Evolutionary conservation across 2,797 vertebrate species (phyloP).

Genomic region (Enteromius viviparus): DNA sequence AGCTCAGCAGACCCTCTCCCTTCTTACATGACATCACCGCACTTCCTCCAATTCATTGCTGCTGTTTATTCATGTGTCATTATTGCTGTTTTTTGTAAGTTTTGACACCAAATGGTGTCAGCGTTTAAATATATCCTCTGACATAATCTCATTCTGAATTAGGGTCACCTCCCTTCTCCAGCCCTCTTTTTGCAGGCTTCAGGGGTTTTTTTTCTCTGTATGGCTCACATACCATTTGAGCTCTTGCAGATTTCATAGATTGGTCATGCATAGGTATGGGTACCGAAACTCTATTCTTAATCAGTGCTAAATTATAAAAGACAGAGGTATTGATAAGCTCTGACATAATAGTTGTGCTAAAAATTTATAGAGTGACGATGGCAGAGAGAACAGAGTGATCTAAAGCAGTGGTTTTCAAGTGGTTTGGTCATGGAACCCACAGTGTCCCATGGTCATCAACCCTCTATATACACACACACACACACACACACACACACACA

Average conservation of each 20-base stretch:
- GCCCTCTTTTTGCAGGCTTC: background rate
- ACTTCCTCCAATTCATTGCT: constrained; percentile 18
- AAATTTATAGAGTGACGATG: no score
- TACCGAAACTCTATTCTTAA: no score
- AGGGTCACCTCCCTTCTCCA: constrained; percentile 8
- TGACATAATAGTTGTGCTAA: no score
- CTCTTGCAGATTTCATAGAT: constrained; percentile 54
- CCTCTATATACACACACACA: no score
- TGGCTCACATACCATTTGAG: constrained; percentile 52
- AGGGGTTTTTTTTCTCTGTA: constrained; percentile 33
- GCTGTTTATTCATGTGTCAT: constrained; percentile 24
- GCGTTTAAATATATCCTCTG: constrained; percentile 36
- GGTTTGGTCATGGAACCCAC: no score
- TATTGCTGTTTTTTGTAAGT: background rate
- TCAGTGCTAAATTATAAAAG: no score
- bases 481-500: no score
- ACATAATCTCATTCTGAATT: constrained; percentile 34
- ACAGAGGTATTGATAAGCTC: no score
- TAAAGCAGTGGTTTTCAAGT: no score
- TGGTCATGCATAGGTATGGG: constrained; percentile 19
- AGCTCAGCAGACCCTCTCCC: constrained; percentile 16
- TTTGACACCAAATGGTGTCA: background rate
- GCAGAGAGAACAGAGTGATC: no score
- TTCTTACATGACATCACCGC: background rate
- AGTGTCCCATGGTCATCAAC: no score